A percentile compares a stretch with the other conserved stretches of the same genome.
phyloP scores from a whole-genome alignment of 1,140 invertebrate genomes.

The Polypedilum vanderplanki region DNA sequence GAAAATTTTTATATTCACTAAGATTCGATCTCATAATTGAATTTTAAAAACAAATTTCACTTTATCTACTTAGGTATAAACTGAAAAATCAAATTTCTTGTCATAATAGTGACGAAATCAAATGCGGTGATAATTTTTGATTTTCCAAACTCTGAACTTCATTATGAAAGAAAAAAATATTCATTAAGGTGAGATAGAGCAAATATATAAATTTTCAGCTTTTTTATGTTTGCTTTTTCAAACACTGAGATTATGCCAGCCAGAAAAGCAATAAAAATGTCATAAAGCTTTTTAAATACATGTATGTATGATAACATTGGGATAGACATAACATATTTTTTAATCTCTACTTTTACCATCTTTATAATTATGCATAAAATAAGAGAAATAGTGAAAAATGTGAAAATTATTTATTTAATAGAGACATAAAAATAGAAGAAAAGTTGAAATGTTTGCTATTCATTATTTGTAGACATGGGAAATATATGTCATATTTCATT shows the following conservation, averaged over 20 bases:
- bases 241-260: background rate
- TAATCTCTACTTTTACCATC: background rate
- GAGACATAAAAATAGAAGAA: background rate
- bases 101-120: too few relatives aligned
- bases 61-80: too few relatives aligned
- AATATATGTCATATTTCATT: background rate
- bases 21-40: too few relatives aligned
- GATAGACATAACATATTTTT: background rate
- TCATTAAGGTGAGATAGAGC: background rate
- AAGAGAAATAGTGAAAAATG: too few relatives aligned
- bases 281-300: background rate
- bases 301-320: background rate
- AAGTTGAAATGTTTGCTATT: conserved; percentile 6
- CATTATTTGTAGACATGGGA: background rate
- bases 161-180: background rate
- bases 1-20: too few relatives aligned
- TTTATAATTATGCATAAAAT: too few relatives aligned
- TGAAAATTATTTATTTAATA: background rate
- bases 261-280: conserved; percentile 6
- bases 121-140: too few relatives aligned
- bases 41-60: too few relatives aligned
- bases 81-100: too few relatives aligned
- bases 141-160: too few relatives aligned
- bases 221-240: too few relatives aligned
- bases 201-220: too few relatives aligned